These are phyloP conservation scores for Triplophysa yarkandensis DNA, from an alignment of 2,797 vertebrate species.

Conservation along the genomic window DNA sequence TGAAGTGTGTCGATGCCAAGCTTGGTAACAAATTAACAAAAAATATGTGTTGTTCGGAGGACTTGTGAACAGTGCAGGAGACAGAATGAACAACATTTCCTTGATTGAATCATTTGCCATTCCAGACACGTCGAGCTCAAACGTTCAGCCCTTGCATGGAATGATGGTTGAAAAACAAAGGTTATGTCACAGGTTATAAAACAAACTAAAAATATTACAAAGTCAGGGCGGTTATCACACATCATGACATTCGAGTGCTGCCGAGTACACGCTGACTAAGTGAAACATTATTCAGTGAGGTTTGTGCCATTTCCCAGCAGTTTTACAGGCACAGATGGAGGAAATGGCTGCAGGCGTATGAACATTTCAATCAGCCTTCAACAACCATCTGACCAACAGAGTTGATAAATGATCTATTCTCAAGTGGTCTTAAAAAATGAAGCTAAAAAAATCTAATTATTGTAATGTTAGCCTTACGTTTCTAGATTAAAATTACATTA, in stretches of 20 bases:
- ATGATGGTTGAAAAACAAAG: constrained; percentile 8
- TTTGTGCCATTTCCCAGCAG: not conserved
- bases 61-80: not conserved
- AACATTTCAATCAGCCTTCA: not conserved
- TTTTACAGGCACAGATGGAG: constrained; percentile 27
- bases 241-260: constrained; percentile 7
- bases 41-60: no score
- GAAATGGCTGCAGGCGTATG: not conserved
- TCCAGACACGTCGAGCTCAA: constrained; percentile 5
- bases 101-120: not conserved
- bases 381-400: constrained; percentile 4
- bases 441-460: not conserved
- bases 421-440: not conserved
- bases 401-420: constrained; percentile 7
- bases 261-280: not conserved
- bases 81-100: constrained; percentile 2
- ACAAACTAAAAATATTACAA: constrained; percentile 3
- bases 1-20: constrained; percentile 32
- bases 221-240: not conserved
- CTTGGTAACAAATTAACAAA: constrained; percentile 48
- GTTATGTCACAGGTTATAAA: constrained; percentile 1
- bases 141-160: not conserved
- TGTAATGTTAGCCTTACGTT: no score
- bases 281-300: not conserved
- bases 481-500: no score